A percentile compares a stretch with the other conserved stretches of the same genome.
phyloP scores from a whole-genome alignment of 2,888 invertebrate species.

The Leucoma salicis region DNA sequence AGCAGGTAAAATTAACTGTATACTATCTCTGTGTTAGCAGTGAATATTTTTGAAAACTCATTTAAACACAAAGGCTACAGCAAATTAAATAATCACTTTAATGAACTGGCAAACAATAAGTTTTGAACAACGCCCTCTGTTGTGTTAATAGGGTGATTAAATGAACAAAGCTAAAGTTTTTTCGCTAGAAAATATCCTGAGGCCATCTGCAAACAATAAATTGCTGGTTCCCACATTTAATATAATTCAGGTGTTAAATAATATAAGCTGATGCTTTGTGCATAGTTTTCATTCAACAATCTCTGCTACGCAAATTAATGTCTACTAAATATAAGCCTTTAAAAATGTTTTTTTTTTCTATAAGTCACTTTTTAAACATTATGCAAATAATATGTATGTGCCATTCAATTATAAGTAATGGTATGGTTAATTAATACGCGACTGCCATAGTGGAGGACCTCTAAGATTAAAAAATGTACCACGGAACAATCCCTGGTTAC shows the following conservation, averaged over 20 bases:
- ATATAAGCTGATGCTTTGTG: conserved; percentile 21
- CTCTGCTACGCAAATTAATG: not conserved
- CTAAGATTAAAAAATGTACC: too few relatives aligned
- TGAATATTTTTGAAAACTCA: not conserved
- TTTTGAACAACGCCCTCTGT: conserved; percentile 29
- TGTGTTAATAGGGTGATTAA: conserved; percentile 35
- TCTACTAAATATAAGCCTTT: not conserved
- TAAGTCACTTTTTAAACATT: too few relatives aligned
- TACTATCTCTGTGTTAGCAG: not conserved
- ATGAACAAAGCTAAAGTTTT: conserved; percentile 35
- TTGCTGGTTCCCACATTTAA: conserved; percentile 5
- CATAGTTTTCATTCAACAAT: conserved; percentile 16
- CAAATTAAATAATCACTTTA: conserved; percentile 13
- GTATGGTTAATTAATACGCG: too few relatives aligned
- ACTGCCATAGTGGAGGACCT: too few relatives aligned
- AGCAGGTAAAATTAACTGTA: not conserved
- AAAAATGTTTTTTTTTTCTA: too few relatives aligned
- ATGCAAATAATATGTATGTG: too few relatives aligned
- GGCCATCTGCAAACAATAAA: conserved; percentile 24
- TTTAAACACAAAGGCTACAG: conserved; percentile 1
- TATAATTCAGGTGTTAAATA: conserved; percentile 18
- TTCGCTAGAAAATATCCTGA: conserved; percentile 29
- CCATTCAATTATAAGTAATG: too few relatives aligned
- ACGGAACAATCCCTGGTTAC: too few relatives aligned
- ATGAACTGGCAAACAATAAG: conserved; percentile 23